Evolutionary conservation across 2,888 invertebrate species (phyloP), one percentile per base, ranked within the genome.

Genomic region (Anagyrus pseudococci): DNA sequence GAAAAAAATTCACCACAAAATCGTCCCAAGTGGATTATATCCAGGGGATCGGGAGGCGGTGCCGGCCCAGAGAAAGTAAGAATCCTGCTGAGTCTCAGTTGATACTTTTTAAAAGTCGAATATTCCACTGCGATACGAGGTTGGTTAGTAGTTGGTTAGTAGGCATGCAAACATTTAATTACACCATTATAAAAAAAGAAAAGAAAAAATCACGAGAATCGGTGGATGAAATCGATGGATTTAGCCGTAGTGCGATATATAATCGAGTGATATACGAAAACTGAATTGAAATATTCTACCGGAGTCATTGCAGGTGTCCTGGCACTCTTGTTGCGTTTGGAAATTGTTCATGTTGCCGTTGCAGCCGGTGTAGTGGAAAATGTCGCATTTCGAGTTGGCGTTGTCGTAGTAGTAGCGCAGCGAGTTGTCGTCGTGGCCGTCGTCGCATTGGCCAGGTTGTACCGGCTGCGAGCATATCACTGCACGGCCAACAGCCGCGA

Each of bases 271-370:
- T 85, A 84, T 79, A 83, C 82, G 70, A 82, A 82, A 67, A 7
- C 81, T 78, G 6, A 82, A 81, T n/a, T n/a, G n/a, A n/a, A n/a
- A n/a, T n/a, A n/a, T n/a, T n/a, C n/a, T n/a, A n/a, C n/a, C n/a
- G n/a, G n/a, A n/a, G n/a, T n/a, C n/a, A n/a, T n/a, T n/a, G 72
- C 93, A 93, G 13, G 87, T 85, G 22, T 83, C 83, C 64, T 86
- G 85, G 73, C 95, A 95, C 47, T 87, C 85, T 58, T 89, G 87
- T 61, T 87, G 84, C 0, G 88, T 87, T 58, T 87, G 86, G 81
- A 96, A 97, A 79, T 94, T 94, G 81, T 97, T 97, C 44, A 86
- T 85, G 78, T 95, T 96, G 1, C 91, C 93, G 49, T 92, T 89
- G 77, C 98, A 98, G 41, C 96, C 96, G 23, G 91, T 90, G 82